phyloP scores from a whole-genome alignment of 2,113 vertebrate species.

The Varanus salvator region DNA sequence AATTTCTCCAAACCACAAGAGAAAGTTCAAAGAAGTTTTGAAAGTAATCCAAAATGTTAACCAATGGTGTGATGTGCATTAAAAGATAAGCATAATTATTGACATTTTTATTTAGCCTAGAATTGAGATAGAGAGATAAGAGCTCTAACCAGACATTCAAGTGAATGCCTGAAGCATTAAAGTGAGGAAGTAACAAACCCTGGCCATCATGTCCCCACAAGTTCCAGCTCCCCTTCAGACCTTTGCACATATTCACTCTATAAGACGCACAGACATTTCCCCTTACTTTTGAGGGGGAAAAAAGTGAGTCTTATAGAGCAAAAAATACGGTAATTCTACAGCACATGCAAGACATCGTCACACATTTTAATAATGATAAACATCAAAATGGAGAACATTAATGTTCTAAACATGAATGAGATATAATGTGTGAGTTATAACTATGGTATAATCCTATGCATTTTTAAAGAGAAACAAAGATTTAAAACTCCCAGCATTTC shows the following conservation, averaged over 20 bases:
- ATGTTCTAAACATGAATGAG: not conserved
- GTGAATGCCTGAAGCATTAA: not conserved
- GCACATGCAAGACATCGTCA: not conserved
- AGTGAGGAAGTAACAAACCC: not conserved
- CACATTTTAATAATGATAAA: not conserved
- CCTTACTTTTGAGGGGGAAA: no score
- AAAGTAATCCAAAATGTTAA: not conserved
- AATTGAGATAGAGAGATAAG: not conserved
- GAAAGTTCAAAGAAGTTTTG: not conserved
- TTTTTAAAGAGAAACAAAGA: no score
- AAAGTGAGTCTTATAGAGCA: no score
- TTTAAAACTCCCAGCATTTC: no score
- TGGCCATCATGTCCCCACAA: not conserved
- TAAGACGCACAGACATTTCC: no score
- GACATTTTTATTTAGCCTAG: not conserved
- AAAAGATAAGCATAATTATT: not conserved
- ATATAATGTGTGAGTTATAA: not conserved
- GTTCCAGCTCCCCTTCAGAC: not conserved
- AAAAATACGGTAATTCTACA: no score
- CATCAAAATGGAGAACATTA: not conserved
- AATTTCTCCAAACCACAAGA: not conserved
- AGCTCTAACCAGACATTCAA: not conserved
- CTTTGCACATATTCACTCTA: no score
- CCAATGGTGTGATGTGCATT: not conserved
- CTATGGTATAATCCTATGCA: not conserved